phyloP scores from a whole-genome alignment of 2,113 vertebrate genomes.

The Lynx canadensis region DNA sequence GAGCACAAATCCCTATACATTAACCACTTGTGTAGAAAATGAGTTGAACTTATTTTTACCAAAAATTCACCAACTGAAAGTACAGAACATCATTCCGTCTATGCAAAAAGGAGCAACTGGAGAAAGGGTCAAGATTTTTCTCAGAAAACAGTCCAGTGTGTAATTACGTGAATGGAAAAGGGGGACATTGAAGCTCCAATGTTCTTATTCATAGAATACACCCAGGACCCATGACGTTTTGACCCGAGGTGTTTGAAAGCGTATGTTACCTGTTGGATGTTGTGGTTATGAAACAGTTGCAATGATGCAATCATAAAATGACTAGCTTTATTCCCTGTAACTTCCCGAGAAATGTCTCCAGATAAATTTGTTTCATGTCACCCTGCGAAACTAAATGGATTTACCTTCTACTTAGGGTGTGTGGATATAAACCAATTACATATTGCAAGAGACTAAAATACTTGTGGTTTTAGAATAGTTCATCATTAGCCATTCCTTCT shows the following conservation, averaged over 20 bases:
- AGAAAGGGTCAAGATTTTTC: conserved; percentile 4
- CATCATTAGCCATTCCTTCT: conserved; percentile 45
- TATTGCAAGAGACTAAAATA: conserved; percentile 46
- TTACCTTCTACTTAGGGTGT: background rate
- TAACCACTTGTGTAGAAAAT: background rate
- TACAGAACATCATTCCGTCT: background rate
- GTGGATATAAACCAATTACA: conserved; percentile 52
- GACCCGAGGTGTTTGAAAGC: conserved; percentile 12
- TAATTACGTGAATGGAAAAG: background rate
- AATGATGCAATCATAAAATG: background rate
- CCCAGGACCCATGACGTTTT: background rate
- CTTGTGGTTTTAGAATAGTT: conserved; percentile 38
- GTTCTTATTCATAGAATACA: background rate
- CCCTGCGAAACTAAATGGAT: conserved; percentile 46
- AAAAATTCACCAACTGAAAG: conserved; percentile 14
- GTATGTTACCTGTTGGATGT: background rate
- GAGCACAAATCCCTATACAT: background rate
- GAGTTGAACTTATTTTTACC: background rate
- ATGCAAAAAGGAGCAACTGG: background rate
- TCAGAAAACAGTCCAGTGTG: background rate
- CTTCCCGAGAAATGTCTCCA: conserved; percentile 14
- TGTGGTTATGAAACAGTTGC: conserved; percentile 14
- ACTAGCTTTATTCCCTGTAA: background rate
- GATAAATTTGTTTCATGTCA: conserved; percentile 42
- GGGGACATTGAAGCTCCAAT: background rate